Evolutionary conservation across 2,113 vertebrate species (phyloP).

Genomic region (Apeltes quadracus): DNA sequence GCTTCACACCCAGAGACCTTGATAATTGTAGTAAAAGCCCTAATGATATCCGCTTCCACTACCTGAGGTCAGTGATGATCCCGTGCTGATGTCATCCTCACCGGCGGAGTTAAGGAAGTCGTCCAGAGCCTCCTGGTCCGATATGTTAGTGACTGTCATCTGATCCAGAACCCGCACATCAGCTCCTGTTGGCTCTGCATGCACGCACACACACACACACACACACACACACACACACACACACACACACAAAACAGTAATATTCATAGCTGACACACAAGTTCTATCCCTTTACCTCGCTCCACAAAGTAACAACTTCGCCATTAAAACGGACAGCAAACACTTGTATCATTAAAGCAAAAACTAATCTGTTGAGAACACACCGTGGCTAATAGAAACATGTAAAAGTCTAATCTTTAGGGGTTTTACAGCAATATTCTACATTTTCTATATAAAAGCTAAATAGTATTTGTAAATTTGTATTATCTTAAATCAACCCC

Average conservation of each 20-base stretch:
- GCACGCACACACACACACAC: constrained; percentile 8
- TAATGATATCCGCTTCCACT: constrained; percentile 21
- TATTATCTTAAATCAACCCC: too few species aligned
- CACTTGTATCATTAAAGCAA: too few species aligned
- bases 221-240: neutral
- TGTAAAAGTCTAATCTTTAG: neutral
- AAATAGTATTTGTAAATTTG: neutral
- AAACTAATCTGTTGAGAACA: too few species aligned
- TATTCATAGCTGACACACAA: too few species aligned
- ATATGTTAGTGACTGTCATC: constrained; percentile 90
- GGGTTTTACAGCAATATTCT: too few species aligned
- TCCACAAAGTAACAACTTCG: neutral
- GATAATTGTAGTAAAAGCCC: neutral
- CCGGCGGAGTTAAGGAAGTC: constrained; percentile 90
- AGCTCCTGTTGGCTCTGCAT: constrained; percentile 84
- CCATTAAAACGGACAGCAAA: neutral
- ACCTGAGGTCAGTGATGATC: constrained; percentile 86
- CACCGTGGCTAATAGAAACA: neutral
- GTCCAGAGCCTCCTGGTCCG: constrained; percentile 94
- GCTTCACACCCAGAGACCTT: neutral
- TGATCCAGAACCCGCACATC: constrained; percentile 91
- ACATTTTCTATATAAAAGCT: neutral
- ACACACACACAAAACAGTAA: too few species aligned
- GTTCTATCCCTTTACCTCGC: too few species aligned
- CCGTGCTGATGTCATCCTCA: constrained; percentile 83